Conservation (phyloP, 2,888 invertebrate genomes). For the Plagiodera versicolora region DNA sequence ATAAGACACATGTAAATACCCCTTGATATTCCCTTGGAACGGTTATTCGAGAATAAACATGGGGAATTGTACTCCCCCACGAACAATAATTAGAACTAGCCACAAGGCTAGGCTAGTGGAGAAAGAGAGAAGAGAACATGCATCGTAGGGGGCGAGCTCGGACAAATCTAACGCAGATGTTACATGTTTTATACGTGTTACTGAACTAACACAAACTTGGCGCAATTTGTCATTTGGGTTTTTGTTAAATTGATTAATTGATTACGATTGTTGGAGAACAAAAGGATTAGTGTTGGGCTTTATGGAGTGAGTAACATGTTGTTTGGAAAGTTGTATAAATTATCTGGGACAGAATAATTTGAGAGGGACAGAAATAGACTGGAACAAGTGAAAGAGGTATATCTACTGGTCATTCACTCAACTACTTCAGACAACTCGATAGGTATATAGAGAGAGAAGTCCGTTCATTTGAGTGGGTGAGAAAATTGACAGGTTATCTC, state of each 20-base stretch:
- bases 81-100: conserved; percentile 40
- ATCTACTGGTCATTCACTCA: too few relatives aligned
- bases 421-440: too few relatives aligned
- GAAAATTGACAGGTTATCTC: too few relatives aligned
- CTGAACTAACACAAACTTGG: conserved; percentile 41
- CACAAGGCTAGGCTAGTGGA: conserved; percentile 17
- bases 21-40: too few relatives aligned
- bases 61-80: neutral
- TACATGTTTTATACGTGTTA: conserved; percentile 47
- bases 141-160: conserved; percentile 33
- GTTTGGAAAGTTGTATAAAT: conserved; percentile 8
- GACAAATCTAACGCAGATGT: conserved; percentile 47
- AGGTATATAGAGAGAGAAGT: too few relatives aligned
- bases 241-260: conserved; percentile 45
- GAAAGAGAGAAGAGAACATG: neutral
- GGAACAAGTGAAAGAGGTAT: too few relatives aligned
- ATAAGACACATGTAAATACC: too few relatives aligned
- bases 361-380: too few relatives aligned
- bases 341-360: neutral
- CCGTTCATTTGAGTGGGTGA: too few relatives aligned
- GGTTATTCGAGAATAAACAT: neutral
- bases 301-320: conserved; percentile 6
- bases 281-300: conserved; percentile 8
- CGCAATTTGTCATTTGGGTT: conserved; percentile 44
- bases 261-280: conserved; percentile 12